A percentile compares a stretch with the other conserved stretches of the same genome.
These are phyloP conservation scores for Thamnophis elegans DNA, from an alignment of 2,797 vertebrate genomes.

Conservation along the genomic window DNA sequence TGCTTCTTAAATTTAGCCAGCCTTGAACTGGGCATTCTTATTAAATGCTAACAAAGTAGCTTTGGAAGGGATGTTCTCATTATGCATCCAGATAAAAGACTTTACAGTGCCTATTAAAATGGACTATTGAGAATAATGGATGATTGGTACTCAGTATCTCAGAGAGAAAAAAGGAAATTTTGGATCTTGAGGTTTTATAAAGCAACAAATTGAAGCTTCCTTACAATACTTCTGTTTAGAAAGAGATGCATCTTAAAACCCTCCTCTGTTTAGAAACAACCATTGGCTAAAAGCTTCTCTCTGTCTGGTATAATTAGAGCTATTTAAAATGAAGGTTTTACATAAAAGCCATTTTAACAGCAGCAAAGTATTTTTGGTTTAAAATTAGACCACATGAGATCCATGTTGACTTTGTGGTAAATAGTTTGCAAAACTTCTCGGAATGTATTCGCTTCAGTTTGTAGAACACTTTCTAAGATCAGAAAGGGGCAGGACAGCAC, in stretches of 20 bases:
- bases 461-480: background rate
- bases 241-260: constrained; percentile 20
- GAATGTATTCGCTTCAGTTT: background rate
- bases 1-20: background rate
- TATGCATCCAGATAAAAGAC: constrained; percentile 26
- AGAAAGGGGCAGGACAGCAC: background rate
- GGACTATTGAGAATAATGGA: constrained; percentile 18
- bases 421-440: background rate
- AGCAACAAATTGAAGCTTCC: background rate
- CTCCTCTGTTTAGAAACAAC: constrained; percentile 20
- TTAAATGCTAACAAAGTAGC: constrained; percentile 24
- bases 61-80: background rate
- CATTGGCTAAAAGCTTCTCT: constrained; percentile 10
- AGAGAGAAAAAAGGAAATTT: constrained; percentile 2
- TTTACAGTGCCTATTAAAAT: constrained; percentile 13
- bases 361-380: background rate
- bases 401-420: background rate
- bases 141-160: constrained; percentile 28
- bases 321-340: constrained; percentile 11
- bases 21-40: background rate
- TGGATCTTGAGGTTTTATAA: constrained; percentile 30
- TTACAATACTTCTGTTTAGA: constrained; percentile 21
- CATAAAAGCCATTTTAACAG: background rate
- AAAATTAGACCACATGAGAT: constrained; percentile 2
- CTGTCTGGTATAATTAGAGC: background rate